Evolutionary conservation across 2,797 vertebrate species (phyloP).

Genomic region (Phoebastria nigripes): DNA sequence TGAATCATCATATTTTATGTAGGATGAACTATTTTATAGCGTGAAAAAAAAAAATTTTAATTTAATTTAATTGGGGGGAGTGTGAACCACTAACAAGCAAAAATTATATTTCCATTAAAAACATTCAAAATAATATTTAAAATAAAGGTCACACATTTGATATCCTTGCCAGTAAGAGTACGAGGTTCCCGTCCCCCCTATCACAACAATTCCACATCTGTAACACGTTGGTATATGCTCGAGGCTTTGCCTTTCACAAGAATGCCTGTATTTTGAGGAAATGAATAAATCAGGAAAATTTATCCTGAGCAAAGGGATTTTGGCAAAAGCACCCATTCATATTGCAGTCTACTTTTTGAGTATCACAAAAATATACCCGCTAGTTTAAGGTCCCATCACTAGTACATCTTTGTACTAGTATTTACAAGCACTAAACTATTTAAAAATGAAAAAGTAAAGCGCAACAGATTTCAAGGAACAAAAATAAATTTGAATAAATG

Average conservation of each 20-base stretch:
- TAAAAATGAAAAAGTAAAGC: neutral
- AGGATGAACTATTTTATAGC: neutral
- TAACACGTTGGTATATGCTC: neutral
- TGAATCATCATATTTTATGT: neutral
- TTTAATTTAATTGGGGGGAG: neutral
- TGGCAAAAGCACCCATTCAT: neutral
- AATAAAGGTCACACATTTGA: neutral
- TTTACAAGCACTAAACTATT: too few relatives aligned
- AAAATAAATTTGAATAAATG: neutral
- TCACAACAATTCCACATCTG: neutral
- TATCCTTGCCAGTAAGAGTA: neutral
- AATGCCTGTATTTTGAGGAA: neutral
- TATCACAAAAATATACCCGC: accelerated
- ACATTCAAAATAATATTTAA: neutral
- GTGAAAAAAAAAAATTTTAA: neutral
- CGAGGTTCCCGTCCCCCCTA: neutral
- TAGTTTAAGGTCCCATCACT: neutral
- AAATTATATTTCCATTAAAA: neutral
- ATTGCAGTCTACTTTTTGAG: neutral
- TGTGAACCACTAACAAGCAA: neutral
- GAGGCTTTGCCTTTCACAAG: neutral
- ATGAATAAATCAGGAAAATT: neutral
- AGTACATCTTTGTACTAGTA: neutral
- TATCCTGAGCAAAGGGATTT: neutral
- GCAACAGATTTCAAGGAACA: neutral